Conservation (phyloP, 2,113 vertebrate species). For the Eidolon helvum region DNA sequence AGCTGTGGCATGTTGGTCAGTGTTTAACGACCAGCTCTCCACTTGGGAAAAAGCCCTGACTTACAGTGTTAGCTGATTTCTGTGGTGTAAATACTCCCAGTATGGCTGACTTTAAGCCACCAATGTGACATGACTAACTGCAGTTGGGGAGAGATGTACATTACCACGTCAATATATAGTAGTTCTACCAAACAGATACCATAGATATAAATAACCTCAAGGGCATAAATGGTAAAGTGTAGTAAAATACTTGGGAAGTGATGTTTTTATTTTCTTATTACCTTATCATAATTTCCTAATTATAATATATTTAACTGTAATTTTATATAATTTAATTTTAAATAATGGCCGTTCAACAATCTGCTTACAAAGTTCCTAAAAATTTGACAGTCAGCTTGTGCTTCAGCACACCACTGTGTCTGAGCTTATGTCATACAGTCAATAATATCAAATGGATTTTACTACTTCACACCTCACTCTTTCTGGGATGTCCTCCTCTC, state of each 20-base stretch:
- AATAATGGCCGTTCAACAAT: background rate
- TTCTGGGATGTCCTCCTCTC: background rate
- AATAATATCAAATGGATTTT: background rate
- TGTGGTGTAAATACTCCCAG: background rate
- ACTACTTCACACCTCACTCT: background rate
- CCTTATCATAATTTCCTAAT: background rate
- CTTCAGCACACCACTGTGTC: background rate
- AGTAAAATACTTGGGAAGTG: background rate
- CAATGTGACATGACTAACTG: background rate
- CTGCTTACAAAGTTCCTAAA: background rate
- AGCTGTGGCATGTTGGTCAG: background rate
- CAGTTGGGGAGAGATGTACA: background rate
- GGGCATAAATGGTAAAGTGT: background rate
- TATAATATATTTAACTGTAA: background rate
- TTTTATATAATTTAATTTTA: background rate
- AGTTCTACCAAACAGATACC: background rate
- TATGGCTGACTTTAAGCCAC: background rate
- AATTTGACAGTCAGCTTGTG: background rate
- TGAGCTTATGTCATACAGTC: background rate
- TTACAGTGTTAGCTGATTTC: background rate
- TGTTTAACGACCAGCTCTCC: background rate
- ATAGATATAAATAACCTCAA: background rate
- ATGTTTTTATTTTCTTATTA: background rate
- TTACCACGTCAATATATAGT: background rate
- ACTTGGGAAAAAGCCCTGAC: background rate